Evolutionary conservation across 2,113 vertebrate species (phyloP), one percentile per base, ranked within the genome.

Genomic region (Pangasianodon gigas): DNA sequence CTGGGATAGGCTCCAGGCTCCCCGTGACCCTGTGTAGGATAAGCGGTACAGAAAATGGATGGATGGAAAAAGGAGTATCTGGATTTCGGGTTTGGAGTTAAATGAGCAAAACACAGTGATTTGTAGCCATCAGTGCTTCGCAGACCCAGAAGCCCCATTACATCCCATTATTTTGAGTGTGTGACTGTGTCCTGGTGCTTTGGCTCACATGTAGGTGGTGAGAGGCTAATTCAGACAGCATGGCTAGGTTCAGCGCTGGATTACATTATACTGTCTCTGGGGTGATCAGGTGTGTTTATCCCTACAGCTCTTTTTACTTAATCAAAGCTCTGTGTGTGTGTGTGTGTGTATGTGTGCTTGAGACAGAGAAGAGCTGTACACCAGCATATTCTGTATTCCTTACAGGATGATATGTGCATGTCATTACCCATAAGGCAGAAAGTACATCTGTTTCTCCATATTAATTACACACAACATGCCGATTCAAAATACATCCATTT

Each of bases 211-310:
- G 89, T 69, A 62, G 84, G 81, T 14, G n/a, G 67, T 65, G 44
- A 83, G 65, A 60, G 65, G 80, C 74, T 92, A 89, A 92, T 92
- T 91, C 85, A 91, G 77, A 88, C 88, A 65, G 82, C 90, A 88
- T 90, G 90, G 75, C 32, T 71, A 69, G 75, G 62, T 90, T 77
- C 82, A 85, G 32, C 60, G 24, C 85, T 46, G 54, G 60, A 92
- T 89, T 80, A 88, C 75, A 86, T 88, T 86, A 83, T 75, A 62
- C 54, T 86, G 90, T 81, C 84, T 87, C 54, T 89, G 56, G 85
- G 82, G 85, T 79, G 83, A 80, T 88, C 11, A 21, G 44, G 46
- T 81, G 71, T 90, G 89, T 90, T 92, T 92, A 92, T 79, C 89
- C 89, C 87, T 85, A 58, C 84, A 89, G 87, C 79, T 32, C 77